phyloP scores from a whole-genome alignment of 2,797 vertebrate genomes.

The Coccyzus lansbergi region DNA sequence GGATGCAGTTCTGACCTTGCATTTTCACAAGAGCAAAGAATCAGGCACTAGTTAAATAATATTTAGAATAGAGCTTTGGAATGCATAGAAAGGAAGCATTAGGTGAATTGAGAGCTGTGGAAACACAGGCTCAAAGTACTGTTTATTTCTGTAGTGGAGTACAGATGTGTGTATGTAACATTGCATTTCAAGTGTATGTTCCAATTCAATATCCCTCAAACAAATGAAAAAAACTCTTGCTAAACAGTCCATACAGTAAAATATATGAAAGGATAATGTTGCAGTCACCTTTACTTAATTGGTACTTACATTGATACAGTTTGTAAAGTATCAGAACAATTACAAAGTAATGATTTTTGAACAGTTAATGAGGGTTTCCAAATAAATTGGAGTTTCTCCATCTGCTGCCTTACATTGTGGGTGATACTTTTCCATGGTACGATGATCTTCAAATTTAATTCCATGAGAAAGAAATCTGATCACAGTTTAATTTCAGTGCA shows the following conservation, averaged over 20 bases:
- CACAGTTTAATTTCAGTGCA: constrained; percentile 73
- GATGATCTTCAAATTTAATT: constrained; percentile 71
- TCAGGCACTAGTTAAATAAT: background rate
- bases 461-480: constrained; percentile 70
- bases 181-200: background rate
- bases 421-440: constrained; percentile 65
- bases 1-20: background rate
- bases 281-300: constrained; percentile 40
- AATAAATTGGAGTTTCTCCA: constrained; percentile 70
- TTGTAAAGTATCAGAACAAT: constrained; percentile 11
- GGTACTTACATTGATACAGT: background rate
- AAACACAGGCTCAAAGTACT: background rate
- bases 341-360: constrained; percentile 66
- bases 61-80: background rate
- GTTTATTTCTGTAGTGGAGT: background rate
- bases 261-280: constrained; percentile 3
- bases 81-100: background rate
- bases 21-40: background rate
- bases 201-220: constrained; percentile 9
- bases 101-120: background rate
- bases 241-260: constrained; percentile 31
- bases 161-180: background rate
- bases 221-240: background rate
- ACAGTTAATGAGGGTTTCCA: constrained; percentile 54
- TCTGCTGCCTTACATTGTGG: constrained; percentile 58